Conservation (phyloP, 2,888 invertebrate species). For the Eudemis profundana region DNA sequence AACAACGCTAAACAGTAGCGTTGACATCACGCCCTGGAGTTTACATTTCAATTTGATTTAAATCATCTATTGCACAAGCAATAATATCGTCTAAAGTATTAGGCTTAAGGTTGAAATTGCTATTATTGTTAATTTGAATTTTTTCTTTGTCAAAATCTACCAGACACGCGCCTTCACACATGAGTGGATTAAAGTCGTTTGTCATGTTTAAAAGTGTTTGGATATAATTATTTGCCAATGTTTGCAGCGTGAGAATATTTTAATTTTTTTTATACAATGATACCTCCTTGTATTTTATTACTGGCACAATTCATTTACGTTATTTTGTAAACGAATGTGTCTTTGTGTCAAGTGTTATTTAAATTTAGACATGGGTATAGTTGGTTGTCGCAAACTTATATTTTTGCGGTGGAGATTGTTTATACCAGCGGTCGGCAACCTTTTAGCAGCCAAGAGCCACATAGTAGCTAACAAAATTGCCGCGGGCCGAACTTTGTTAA, state of each 20-base stretch:
- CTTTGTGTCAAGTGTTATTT: no score
- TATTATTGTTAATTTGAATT: slow-evolving; percentile 34
- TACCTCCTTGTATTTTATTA: neutral
- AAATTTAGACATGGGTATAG: no score
- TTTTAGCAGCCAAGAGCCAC: no score
- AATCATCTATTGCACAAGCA: slow-evolving; percentile 43
- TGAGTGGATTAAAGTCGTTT: slow-evolving; percentile 78
- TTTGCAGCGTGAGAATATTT: slow-evolving; percentile 71
- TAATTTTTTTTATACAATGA: slow-evolving; percentile 15
- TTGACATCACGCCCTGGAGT: slow-evolving; percentile 74
- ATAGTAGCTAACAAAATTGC: no score
- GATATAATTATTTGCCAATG: slow-evolving; percentile 74
- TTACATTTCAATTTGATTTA: slow-evolving; percentile 74
- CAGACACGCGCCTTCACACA: slow-evolving; percentile 73
- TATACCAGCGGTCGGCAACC: no score
- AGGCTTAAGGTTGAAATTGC: slow-evolving; percentile 20
- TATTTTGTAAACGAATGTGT: neutral
- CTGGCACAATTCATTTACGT: neutral
- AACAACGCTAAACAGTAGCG: slow-evolving; percentile 70
- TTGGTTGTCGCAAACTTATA: no score
- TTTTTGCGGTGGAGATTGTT: no score
- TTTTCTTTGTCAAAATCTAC: slow-evolving; percentile 57
- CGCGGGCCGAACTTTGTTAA: no score
- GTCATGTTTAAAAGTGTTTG: slow-evolving; percentile 77
- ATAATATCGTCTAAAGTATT: slow-evolving; percentile 48